Conservation (phyloP, 2,113 vertebrate genomes). For the Tragulus kanchil region DNA sequence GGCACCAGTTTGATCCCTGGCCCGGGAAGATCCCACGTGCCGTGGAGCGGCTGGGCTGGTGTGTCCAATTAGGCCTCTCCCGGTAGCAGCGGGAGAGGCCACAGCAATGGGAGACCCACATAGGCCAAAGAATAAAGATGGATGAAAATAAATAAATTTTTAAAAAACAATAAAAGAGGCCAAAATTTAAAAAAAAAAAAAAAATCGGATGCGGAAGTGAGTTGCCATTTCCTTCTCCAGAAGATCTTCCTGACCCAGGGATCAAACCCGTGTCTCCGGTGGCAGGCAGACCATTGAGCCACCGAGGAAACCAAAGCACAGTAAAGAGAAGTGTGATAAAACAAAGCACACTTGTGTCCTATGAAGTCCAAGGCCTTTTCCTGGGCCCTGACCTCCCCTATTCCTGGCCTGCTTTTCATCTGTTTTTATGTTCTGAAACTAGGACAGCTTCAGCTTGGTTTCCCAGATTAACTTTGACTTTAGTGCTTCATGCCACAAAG, state of each 20-base stretch:
- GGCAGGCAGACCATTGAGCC: neutral
- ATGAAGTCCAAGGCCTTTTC: slow-evolving; percentile 12
- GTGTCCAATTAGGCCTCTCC: too few species aligned
- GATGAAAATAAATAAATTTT: too few species aligned
- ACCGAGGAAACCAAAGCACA: neutral
- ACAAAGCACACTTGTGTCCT: neutral
- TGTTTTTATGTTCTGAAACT: neutral
- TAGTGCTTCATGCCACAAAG: slow-evolving; percentile 47
- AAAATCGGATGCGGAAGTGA: too few species aligned
- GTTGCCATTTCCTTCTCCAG: neutral
- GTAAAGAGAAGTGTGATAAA: neutral
- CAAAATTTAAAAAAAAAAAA: too few species aligned
- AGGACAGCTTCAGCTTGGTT: neutral
- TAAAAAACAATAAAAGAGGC: too few species aligned
- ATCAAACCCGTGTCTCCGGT: neutral
- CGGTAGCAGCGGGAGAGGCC: too few species aligned
- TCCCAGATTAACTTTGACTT: slow-evolving; percentile 6
- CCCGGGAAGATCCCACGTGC: too few species aligned
- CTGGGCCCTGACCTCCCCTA: neutral
- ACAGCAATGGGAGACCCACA: too few species aligned
- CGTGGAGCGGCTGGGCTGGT: too few species aligned
- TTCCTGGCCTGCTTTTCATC: neutral
- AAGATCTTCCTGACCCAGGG: neutral
- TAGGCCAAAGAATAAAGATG: too few species aligned
- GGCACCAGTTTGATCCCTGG: too few species aligned